Base-by-base conservation (phyloP, 2,797 vertebrate genomes). In the Allobates femoralis region DNA sequence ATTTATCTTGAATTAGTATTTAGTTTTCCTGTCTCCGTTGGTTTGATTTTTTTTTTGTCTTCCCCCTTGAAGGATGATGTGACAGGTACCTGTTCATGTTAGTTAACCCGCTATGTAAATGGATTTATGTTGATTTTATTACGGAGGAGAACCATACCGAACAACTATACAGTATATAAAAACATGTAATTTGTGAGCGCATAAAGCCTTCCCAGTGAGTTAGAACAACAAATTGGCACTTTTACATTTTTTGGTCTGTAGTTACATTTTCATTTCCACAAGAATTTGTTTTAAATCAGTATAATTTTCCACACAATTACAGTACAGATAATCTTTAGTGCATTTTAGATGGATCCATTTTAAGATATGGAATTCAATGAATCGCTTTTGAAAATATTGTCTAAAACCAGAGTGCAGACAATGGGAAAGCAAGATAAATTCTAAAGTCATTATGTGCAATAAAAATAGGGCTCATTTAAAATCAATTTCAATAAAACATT, bases 271-370 rank as follows among this genome's bases (percentile, higher is more conserved):
- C 87, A 85, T 85, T 85, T 81, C 78, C 77, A 85, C 71, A 58
- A 88, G 86, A 85, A 81, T 85, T 85, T 88, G 82, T 77, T 88
- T 85, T 85, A 85, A 88, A 88, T 88, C 87, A 85, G 87, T 88
- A 88, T 88, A 88, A 88, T 88, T 88, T 88, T 85, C 87, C 83
- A 85, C 75, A 84, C 83, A 85, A 88, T 88, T 88, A 88, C 87
- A 85, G 78, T 77, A 85, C 83, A 66, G 83, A 81, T 88, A 85
- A 81, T 88, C 87, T 88, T 88, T 81, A 85, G 78, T 85, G 87
- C 83, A 88, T 85, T 88, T 85, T 75, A 88, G 87, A 85, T 76
- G 79, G 87, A 71, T 85, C 87, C 87, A 85, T 88, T 88, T 88
- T 88, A 88, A 81, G 87, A 85, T 85, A 85, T 53, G 83, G 83